Evolutionary conservation across 2,888 invertebrate species (phyloP), one percentile per base, ranked within the genome.

Genomic region (Sarcophaga variegata): DNA sequence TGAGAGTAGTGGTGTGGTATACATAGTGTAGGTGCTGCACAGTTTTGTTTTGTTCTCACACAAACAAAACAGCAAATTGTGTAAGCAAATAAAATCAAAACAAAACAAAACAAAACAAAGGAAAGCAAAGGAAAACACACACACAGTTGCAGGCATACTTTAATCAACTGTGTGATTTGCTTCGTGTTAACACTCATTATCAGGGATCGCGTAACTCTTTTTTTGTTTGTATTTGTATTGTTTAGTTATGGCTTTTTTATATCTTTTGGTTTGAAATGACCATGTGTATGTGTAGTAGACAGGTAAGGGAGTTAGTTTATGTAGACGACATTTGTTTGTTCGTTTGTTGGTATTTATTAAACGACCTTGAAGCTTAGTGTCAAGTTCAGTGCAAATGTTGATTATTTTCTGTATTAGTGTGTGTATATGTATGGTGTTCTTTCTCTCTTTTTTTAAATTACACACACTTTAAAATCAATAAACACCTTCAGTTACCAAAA

Each of bases 151-250:
- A 3, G 12, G 49, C 1, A 14, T 12, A 71, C 49, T 80, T 75
- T 60, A 78, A 82, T 79, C 74, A 75, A 82, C 75, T 12, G 47
- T 54, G 17, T 47, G 80, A 82, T 78, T 85, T 70, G 25, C 78
- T 87, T 84, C 87, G 87, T 87, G 87, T 84, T 87, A 84, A 82
- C 63, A 84, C 67, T 88, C 85, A 88, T 88, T 88, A 88, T 88
- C 85, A 85, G 83, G 78, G 83, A 85, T 83, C 85, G 80, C 54
- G 77, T 70, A 76, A 83, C 84, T 82, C 87, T 84, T 71, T 74
- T 62, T 77, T 47, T 22, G 2, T 10, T 69, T 49, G 17, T 67
- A 45, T 37, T 37, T 8, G 37, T 37, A 14, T 14, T 45, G 12
- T 20, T 63, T 37, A 12, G 17, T 66, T 69, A 8, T 72, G 71